phyloP scores from a whole-genome alignment of 1,140 invertebrate species.

The Saccostrea cuccullata region DNA sequence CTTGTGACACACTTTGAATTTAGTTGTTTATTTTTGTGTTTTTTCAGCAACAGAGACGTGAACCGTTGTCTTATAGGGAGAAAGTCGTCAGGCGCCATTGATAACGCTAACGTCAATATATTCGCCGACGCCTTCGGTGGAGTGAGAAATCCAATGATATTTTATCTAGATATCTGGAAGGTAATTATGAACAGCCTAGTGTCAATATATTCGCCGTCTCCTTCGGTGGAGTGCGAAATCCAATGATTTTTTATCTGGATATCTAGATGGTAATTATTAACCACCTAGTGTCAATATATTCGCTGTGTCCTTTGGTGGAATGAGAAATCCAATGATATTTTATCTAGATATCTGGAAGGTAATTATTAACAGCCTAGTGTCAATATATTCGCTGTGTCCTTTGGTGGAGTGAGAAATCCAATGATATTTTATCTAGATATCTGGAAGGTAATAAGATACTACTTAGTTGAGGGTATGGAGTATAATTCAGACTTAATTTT shows the following conservation, averaged over 20 bases:
- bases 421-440: conserved; percentile 59
- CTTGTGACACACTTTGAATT: not conserved
- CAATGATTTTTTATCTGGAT: conserved; percentile 55
- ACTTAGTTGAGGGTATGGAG: no score
- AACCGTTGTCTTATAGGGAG: conserved; percentile 44
- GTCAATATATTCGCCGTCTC: no score
- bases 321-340: conserved; percentile 62
- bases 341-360: conserved; percentile 57
- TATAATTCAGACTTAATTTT: no score
- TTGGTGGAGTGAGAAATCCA: conserved; percentile 62
- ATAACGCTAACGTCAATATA: conserved; percentile 58
- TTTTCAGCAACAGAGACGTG: not conserved
- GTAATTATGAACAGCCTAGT: no score
- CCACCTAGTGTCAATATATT: no score
- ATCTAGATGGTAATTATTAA: conserved; percentile 58
- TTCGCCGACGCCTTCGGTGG: conserved; percentile 59
- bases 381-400: conserved; percentile 56
- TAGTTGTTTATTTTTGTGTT: not conserved
- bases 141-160: conserved; percentile 63
- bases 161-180: conserved; percentile 56
- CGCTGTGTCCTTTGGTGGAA: no score
- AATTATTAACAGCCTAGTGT: conserved; percentile 41
- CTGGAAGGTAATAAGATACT: conserved; percentile 63
- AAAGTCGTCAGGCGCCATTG: conserved; percentile 50
- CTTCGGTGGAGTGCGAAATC: no score